These are phyloP conservation scores for Trissolcus japonicus DNA, from an alignment of 2,888 invertebrate genomes.

Conservation along the genomic window DNA sequence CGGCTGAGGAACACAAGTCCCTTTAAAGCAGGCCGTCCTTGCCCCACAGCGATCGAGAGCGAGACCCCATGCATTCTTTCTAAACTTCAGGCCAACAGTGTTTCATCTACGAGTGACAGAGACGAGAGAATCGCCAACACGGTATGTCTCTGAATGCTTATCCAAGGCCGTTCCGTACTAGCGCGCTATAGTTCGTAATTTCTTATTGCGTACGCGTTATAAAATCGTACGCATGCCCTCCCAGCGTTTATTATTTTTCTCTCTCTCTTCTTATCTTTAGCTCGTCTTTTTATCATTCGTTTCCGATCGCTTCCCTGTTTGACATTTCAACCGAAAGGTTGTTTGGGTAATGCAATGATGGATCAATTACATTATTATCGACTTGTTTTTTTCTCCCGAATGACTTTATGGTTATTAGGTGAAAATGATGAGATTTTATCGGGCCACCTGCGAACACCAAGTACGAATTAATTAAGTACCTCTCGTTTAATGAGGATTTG, in stretches of 20 bases:
- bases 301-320: no score
- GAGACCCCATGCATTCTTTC: conserved; percentile 54
- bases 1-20: conserved; percentile 44
- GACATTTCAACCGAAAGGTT: no score
- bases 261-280: neutral
- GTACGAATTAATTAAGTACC: no score
- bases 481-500: no score
- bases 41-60: conserved; percentile 52
- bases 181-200: conserved; percentile 44
- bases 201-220: conserved; percentile 50
- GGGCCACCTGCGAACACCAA: no score
- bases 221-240: conserved; percentile 44
- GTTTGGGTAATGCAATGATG: no score
- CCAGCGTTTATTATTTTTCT: conserved; percentile 3
- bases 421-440: no score
- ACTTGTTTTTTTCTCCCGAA: no score
- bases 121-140: conserved; percentile 4
- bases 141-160: conserved; percentile 49
- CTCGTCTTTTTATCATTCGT: conserved; percentile 9
- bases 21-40: conserved; percentile 52
- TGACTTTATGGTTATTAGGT: no score
- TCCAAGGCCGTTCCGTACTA: conserved; percentile 55
- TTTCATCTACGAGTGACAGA: conserved; percentile 21
- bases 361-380: no score
- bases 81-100: conserved; percentile 36